These are phyloP conservation scores for Coregonus ussuriensis DNA, from an alignment of 2,797 vertebrate species.

Conservation along the genomic window DNA sequence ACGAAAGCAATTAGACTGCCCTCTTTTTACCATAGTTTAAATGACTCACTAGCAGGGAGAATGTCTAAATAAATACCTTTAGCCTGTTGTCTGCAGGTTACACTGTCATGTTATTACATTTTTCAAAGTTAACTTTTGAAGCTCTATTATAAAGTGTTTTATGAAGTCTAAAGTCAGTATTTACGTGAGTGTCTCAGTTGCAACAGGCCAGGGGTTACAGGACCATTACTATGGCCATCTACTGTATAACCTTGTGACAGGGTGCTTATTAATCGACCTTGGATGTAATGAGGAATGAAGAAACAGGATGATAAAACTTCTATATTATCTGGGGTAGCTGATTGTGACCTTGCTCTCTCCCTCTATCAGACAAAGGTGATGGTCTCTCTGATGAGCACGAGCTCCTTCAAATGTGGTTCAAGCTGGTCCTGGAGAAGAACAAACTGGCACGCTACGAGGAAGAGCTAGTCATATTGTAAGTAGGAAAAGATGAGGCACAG, in stretches of 20 bases:
- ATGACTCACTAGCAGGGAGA: not conserved
- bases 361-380: slow-evolving; percentile 37
- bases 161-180: not conserved
- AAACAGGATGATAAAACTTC: not conserved
- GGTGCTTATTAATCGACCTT: not conserved
- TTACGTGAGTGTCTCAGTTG: not conserved
- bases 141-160: not conserved
- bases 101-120: not conserved
- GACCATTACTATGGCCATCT: not conserved
- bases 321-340: not conserved
- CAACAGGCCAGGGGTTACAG: not conserved
- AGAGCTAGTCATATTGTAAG: slow-evolving; percentile 87
- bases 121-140: not conserved
- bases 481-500: not conserved
- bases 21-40: not conserved
- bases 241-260: not conserved
- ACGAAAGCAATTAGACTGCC: not conserved
- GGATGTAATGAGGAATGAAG: not conserved
- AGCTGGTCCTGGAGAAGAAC: slow-evolving; percentile 94
- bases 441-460: slow-evolving; percentile 90
- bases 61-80: not conserved
- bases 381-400: slow-evolving; percentile 75
- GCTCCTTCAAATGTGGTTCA: slow-evolving; percentile 91
- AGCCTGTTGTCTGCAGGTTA: not conserved
- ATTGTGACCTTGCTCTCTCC: not conserved